phyloP scores from a whole-genome alignment of 2,113 vertebrate genomes.

The Trinectes maculatus region DNA sequence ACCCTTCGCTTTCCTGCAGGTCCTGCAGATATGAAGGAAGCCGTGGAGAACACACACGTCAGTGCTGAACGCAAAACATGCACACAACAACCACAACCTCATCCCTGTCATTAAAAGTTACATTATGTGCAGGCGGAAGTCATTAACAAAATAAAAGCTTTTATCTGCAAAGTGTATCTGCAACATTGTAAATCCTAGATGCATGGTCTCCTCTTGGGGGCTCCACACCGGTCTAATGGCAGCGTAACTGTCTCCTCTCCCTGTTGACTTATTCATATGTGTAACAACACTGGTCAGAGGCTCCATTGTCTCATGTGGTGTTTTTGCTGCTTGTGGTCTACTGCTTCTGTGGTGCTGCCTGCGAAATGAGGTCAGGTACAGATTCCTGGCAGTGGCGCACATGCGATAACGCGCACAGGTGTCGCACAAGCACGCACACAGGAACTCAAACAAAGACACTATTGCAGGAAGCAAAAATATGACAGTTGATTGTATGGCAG shows the following conservation, averaged over 20 bases:
- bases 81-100: neutral
- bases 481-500: neutral
- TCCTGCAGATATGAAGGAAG: conserved; percentile 79
- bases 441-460: conserved; percentile 28
- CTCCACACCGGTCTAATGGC: neutral
- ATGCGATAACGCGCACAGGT: too few relatives aligned
- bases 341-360: neutral
- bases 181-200: conserved; percentile 19
- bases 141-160: conserved; percentile 21
- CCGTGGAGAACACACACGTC: conserved; percentile 9
- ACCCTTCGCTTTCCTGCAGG: conserved; percentile 93
- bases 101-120: neutral
- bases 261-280: conserved; percentile 15
- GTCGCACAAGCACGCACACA: neutral
- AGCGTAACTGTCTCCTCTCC: neutral
- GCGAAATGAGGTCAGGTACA: conserved; percentile 22
- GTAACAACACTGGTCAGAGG: neutral
- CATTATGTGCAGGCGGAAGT: neutral
- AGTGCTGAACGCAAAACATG: neutral
- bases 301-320: neutral
- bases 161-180: conserved; percentile 3
- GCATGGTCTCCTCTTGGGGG: conserved; percentile 12
- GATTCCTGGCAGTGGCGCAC: conserved; percentile 35
- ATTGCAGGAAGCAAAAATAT: conserved; percentile 24
- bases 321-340: conserved; percentile 32